Base-by-base conservation (phyloP, 2,113 vertebrate species). In the Sceloporus tristichus region DNA sequence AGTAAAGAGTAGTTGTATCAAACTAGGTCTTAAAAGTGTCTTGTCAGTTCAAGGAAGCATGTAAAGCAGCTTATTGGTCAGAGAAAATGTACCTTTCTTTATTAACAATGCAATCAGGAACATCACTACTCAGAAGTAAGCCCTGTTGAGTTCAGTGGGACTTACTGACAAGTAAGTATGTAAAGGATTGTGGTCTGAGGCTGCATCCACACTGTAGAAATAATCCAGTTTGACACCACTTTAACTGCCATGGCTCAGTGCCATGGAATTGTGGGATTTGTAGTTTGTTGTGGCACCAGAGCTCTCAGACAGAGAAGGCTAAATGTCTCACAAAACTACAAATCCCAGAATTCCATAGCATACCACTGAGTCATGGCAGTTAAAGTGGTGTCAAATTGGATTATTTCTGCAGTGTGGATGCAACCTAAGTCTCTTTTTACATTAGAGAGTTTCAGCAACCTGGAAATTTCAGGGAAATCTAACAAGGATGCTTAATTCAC, bases 21-120 rank as follows among this genome's bases (percentile, higher is more conserved):
- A 0, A 42, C 0, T 0, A 54, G 0, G 1, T 2, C 8, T 29
- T 71, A 40, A 54, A 5, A 4, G 76, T 79, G 16, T 10, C 42
- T 48, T 56, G 40, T 68, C 68, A 66, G 0, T 77, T 16, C 59
- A 19, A 54, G 84, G 78, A 73, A 86, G 9, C 70, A 34, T 1
- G 79, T 25, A 65, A 76, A 87, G 9, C 5, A 59, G 9, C 2
- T 21, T 2, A n/a, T 87, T n/a, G 40, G 82, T 1, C 74, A 76
- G 42, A 2, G 7, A 38, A n/a, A 38, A 38, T 40, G 3, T 27
- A 25, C 53, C 34, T 65, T 76, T 85, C 34, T 40, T 83, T 40
- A 40, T 83, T 83, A 75, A 42, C 38, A 75, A 75, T 38, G 73
- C 73, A 75, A 75, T 19, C 74, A 74, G 71, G 13, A 59, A 40